A percentile compares a stretch with the other conserved stretches of the same genome.
These are phyloP conservation scores for Pyralis farinalis DNA, from an alignment of 2,888 invertebrate species.

Conservation along the genomic window DNA sequence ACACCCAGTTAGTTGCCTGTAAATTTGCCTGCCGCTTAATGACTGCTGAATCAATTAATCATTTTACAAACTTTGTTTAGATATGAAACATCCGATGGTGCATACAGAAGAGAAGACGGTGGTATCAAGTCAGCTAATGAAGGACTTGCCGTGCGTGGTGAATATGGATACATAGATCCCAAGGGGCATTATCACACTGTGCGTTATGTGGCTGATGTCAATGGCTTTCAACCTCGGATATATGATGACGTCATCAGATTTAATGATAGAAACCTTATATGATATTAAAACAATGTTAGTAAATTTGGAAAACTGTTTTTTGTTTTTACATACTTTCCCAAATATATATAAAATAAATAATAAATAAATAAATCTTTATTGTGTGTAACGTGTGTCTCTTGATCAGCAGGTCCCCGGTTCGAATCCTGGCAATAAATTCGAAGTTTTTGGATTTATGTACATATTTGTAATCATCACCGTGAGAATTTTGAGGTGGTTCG, in stretches of 20 bases:
- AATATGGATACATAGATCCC: conserved; percentile 78
- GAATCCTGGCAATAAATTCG: too few species aligned
- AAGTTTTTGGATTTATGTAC: too few species aligned
- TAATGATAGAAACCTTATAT: conserved; percentile 64
- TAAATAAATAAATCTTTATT: too few species aligned
- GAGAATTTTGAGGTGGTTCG: too few species aligned
- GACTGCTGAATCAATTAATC: not conserved
- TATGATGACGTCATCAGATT: conserved; percentile 46
- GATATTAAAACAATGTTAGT: conserved; percentile 17
- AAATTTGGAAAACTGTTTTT: too few species aligned
- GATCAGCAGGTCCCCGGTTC: too few species aligned
- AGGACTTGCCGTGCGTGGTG: conserved; percentile 58
- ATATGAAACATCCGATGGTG: conserved; percentile 73
- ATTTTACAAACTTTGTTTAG: conserved; percentile 28
- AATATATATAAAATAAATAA: too few species aligned
- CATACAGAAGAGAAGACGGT: conserved; percentile 73
- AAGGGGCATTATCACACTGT: conserved; percentile 59
- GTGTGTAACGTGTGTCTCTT: too few species aligned
- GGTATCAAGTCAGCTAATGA: conserved; percentile 35
- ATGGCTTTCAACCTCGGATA: conserved; percentile 66
- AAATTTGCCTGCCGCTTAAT: too few species aligned
- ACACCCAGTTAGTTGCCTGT: too few species aligned
- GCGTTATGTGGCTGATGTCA: conserved; percentile 81
- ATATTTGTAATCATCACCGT: too few species aligned
- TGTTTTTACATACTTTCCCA: too few species aligned